Evolutionary conservation across 1,140 invertebrate genomes (phyloP).

Genomic region (Eurosta solidaginis): DNA sequence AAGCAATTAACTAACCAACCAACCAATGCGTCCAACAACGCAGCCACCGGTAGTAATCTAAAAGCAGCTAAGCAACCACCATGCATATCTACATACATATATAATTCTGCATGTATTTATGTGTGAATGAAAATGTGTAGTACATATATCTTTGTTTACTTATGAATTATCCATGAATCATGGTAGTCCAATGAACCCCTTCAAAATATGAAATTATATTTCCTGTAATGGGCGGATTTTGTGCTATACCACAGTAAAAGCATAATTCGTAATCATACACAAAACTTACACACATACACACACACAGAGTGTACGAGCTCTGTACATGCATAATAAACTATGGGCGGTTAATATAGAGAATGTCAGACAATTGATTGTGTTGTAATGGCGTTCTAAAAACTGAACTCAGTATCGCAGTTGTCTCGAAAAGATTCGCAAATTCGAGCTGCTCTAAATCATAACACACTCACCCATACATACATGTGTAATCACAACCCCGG

Average conservation of each 20-base stretch:
- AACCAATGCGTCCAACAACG: not conserved
- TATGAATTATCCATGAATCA: not conserved
- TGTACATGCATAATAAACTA: not conserved
- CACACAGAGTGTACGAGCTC: no score
- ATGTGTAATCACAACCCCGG: no score
- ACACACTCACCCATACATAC: no score
- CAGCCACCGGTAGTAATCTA: not conserved
- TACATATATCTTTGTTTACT: no score
- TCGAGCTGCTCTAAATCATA: no score
- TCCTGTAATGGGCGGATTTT: slow-evolving; percentile 33
- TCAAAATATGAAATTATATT: slow-evolving; percentile 33
- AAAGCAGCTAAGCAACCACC: slow-evolving; percentile 1
- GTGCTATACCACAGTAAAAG: slow-evolving; percentile 4
- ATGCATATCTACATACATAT: not conserved
- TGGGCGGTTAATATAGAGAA: not conserved
- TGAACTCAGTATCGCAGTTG: not conserved
- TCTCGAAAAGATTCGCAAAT: no score
- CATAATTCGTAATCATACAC: slow-evolving; percentile 13
- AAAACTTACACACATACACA: not conserved
- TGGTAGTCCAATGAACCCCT: slow-evolving; percentile 30
- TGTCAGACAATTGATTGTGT: not conserved
- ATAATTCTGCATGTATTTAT: not conserved
- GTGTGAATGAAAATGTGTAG: not conserved
- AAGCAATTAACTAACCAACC: slow-evolving; percentile 2
- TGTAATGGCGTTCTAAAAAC: not conserved